Evolutionary conservation across 1,140 invertebrate species (phyloP), one percentile per base, ranked within the genome.

Genomic region (Zelostemma sp.): DNA sequence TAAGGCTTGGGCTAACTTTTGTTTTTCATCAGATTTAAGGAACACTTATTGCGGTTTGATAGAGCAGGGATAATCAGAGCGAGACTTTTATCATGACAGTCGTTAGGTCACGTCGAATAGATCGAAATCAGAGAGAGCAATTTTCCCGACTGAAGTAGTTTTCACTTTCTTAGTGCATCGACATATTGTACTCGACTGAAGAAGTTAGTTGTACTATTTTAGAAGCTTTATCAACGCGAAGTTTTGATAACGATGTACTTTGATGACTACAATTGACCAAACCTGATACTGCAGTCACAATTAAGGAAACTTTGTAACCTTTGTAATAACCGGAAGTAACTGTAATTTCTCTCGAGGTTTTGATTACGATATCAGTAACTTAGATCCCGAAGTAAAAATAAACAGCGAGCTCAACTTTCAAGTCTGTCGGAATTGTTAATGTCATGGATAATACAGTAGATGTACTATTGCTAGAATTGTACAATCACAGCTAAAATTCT

Each of bases 1-100:
- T n/a, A 17, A 60, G n/a, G 11, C n/a, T 53, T 38, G 35, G 43
- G 17, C 43, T 61, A 62, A 57, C 18, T 62, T 68, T 35, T 35
- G 25, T n/a, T n/a, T n/a, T n/a, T n/a, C n/a, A n/a, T n/a, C n/a
- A n/a, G n/a, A n/a, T n/a, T n/a, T n/a, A n/a, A 25, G 18, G 14
- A 46, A 16, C 40, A 54, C 25, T 40, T 16, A 19, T 54, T 54
- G 16, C 5, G 18, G 38, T 9, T 28, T 8, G 25, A 28, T 28
- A 28, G 14, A 11, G 9, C 14, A 51, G 18, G 18, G 1, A 6
- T 43, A 43, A 15, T n/a, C 2, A 1, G 35, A 38, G 9, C 2
- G 14, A 31, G 28, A 3, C 14, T 43, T 16, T 15, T 6, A 43
- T 43, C 1, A 17, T 15, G 12, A 16, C 40, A 43, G 40, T n/a